A percentile compares a stretch with the other conserved stretches of the same genome.
phyloP scores from a whole-genome alignment of 1,140 invertebrate species.

The Tetragonula clypearis region DNA sequence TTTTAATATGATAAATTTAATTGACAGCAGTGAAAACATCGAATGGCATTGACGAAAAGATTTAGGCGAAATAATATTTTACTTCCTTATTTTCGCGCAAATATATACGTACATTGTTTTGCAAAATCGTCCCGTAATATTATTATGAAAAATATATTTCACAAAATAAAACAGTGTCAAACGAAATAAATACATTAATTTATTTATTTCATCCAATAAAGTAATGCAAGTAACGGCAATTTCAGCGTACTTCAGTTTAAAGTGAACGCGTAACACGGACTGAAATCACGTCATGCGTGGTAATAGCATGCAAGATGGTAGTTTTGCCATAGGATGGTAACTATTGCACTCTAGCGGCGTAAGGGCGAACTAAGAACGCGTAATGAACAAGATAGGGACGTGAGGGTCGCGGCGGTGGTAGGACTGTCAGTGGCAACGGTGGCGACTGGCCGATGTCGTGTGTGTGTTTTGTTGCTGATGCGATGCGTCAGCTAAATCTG shows the following conservation, averaged over 20 bases:
- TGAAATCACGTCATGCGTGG: constrained; percentile 4
- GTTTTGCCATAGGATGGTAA: not conserved
- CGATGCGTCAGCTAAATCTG: constrained; percentile 69
- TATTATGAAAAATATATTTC: no score
- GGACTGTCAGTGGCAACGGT: constrained; percentile 66
- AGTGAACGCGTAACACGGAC: no score
- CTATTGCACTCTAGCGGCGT: constrained; percentile 34
- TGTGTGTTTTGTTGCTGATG: constrained; percentile 63
- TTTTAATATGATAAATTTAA: not conserved
- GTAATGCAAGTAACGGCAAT: not conserved
- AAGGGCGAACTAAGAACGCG: not conserved
- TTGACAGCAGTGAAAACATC: not conserved
- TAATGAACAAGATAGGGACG: constrained; percentile 37
- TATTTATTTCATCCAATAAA: not conserved
- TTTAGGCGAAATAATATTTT: not conserved
- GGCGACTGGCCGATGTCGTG: constrained; percentile 65
- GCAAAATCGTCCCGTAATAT: no score
- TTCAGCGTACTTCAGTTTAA: not conserved
- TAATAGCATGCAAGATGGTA: not conserved
- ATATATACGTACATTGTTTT: no score
- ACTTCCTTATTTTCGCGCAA: no score
- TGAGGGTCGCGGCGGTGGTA: constrained; percentile 47
- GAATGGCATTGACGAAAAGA: not conserved
- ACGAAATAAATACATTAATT: no score
- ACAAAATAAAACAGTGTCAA: no score